A percentile compares a stretch with the other conserved stretches of the same genome.
These are phyloP conservation scores for Gorsachius goisagi DNA, from an alignment of 2,113 vertebrate species.

Conservation along the genomic window DNA sequence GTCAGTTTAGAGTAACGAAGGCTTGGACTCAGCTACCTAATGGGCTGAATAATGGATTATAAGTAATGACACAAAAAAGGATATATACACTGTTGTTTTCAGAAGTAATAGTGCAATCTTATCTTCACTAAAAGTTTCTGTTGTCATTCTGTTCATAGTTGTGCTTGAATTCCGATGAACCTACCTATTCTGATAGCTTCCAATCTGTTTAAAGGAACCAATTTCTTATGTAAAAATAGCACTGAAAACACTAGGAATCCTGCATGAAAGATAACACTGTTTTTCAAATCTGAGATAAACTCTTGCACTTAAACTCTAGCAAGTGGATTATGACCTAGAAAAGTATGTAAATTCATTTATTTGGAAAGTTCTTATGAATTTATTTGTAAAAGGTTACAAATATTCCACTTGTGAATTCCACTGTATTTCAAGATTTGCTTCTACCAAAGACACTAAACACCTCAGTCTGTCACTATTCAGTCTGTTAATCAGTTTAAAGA, in stretches of 20 bases:
- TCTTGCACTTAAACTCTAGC: background rate
- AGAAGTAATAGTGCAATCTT: background rate
- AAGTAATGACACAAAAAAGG: background rate
- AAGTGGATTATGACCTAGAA: background rate
- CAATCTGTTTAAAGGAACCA: background rate
- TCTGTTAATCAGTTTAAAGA: slow-evolving; percentile 47
- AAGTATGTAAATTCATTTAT: background rate
- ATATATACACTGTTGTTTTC: background rate
- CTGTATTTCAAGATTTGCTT: background rate
- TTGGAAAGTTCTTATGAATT: background rate
- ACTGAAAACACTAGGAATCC: background rate
- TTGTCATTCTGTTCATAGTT: background rate
- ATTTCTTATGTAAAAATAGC: background rate
- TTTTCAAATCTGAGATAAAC: background rate
- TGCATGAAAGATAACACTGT: background rate
- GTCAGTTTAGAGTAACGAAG: rapidly evolving
- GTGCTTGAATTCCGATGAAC: background rate
- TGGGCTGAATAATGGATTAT: background rate
- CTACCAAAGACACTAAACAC: background rate
- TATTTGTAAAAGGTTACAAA: background rate
- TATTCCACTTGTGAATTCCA: background rate
- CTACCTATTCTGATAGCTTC: background rate
- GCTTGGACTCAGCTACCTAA: background rate
- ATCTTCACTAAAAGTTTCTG: background rate
- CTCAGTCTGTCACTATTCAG: background rate